A percentile compares a stretch with the other conserved stretches of the same genome.
Evolutionary conservation across 2,113 vertebrate species (phyloP).

Genomic region (Siniperca knerii): DNA sequence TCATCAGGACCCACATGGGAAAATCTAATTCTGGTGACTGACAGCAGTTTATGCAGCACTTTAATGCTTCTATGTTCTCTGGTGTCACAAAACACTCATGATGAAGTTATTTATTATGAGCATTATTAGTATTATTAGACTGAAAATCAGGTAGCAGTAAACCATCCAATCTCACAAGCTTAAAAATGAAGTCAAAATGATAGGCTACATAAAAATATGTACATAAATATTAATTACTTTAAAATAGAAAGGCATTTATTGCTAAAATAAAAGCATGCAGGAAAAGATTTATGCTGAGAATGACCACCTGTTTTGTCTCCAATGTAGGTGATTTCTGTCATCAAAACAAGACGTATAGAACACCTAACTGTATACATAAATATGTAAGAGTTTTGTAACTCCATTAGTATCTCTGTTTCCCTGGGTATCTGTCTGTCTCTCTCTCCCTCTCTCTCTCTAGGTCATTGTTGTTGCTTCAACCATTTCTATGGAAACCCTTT

Average conservation of each 20-base stretch:
- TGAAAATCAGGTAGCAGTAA: not conserved
- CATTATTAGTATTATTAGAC: not conserved
- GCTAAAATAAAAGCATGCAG: not conserved
- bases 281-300: not conserved
- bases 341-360: not conserved
- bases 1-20: not conserved
- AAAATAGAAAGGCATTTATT: not conserved
- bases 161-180: not conserved
- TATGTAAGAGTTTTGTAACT: not conserved
- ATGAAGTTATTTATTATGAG: not conserved
- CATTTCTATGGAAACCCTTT: constrained; percentile 17
- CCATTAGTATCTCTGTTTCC: not conserved
- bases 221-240: constrained; percentile 3
- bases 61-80: not conserved
- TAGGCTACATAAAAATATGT: not conserved
- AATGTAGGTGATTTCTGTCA: not conserved
- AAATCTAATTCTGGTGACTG: not conserved
- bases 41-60: not conserved
- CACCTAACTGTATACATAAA: not conserved
- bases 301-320: not conserved
- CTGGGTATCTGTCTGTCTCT: not conserved
- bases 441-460: not conserved
- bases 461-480: not conserved
- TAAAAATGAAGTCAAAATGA: constrained; percentile 1
- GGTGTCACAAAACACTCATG: not conserved